Evolutionary conservation across 2,888 invertebrate genomes (phyloP).

Genomic region (Tenodera sinensis): DNA sequence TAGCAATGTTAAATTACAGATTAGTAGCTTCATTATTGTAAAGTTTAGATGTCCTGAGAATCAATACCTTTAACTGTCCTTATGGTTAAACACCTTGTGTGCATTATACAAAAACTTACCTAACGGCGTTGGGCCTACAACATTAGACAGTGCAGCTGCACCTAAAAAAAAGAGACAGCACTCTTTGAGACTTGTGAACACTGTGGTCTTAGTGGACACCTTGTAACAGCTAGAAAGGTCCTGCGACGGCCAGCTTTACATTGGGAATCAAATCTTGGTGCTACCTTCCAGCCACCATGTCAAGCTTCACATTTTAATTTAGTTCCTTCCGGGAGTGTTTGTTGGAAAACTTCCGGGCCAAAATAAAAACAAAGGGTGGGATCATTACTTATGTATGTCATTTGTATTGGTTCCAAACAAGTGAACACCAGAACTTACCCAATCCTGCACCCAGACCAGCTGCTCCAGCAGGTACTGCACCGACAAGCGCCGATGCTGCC

Average conservation of each 20-base stretch:
- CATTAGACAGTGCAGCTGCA: slow-evolving; percentile 26
- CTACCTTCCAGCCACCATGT: neutral
- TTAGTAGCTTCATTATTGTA: no score
- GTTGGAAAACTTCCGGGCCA: no score
- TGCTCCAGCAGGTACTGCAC: slow-evolving; percentile 50
- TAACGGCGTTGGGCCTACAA: slow-evolving; percentile 21
- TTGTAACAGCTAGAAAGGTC: neutral
- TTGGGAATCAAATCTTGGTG: neutral
- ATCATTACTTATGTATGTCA: no score
- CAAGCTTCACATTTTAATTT: neutral
- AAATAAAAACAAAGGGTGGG: no score
- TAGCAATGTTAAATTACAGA: no score
- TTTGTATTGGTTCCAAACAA: no score
- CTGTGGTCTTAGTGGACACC: neutral
- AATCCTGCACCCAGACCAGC: slow-evolving; percentile 36
- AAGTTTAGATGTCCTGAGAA: no score
- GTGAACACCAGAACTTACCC: neutral
- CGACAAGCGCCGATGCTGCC: slow-evolving; percentile 41
- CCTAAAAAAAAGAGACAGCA: neutral
- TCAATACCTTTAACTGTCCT: neutral
- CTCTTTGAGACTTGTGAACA: neutral
- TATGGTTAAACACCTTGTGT: neutral
- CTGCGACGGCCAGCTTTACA: neutral
- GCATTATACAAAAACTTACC: slow-evolving; percentile 13
- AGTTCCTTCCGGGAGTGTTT: no score